Evolutionary conservation across 2,888 invertebrate genomes (phyloP).

Genomic region (Limnephilus auricula): DNA sequence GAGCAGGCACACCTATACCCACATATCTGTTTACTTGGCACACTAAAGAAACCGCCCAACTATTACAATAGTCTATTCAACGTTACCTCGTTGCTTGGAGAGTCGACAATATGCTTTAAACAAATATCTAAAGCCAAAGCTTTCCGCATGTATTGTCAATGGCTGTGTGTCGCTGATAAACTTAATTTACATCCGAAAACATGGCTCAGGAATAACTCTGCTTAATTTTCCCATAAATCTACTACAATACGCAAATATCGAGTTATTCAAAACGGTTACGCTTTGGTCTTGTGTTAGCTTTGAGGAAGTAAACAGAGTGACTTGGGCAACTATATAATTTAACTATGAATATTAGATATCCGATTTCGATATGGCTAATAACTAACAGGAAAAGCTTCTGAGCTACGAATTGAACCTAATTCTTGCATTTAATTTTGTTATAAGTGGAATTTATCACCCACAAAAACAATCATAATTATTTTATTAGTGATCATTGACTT

Average conservation of each 20-base stretch:
- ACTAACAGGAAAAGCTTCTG: neutral
- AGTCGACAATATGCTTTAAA: conserved; percentile 21
- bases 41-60: neutral
- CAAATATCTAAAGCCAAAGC: conserved; percentile 51
- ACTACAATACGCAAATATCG: conserved; percentile 58
- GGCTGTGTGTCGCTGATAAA: conserved; percentile 64
- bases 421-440: no score
- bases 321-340: conserved; percentile 6
- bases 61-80: neutral
- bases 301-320: neutral
- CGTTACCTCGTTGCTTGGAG: conserved; percentile 3
- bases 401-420: neutral
- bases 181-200: conserved; percentile 66
- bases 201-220: conserved; percentile 55
- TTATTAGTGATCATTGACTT: neutral
- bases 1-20: neutral
- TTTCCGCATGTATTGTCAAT: conserved; percentile 57
- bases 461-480: neutral
- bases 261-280: conserved; percentile 57
- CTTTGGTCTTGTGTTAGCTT: conserved; percentile 34
- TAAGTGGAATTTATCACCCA: neutral
- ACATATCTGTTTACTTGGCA: neutral
- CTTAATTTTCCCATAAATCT: conserved; percentile 61
- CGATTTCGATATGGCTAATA: neutral
- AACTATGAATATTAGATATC: neutral